Evolutionary conservation across 2,888 invertebrate genomes (phyloP).

Genomic region (Syritta pipiens): DNA sequence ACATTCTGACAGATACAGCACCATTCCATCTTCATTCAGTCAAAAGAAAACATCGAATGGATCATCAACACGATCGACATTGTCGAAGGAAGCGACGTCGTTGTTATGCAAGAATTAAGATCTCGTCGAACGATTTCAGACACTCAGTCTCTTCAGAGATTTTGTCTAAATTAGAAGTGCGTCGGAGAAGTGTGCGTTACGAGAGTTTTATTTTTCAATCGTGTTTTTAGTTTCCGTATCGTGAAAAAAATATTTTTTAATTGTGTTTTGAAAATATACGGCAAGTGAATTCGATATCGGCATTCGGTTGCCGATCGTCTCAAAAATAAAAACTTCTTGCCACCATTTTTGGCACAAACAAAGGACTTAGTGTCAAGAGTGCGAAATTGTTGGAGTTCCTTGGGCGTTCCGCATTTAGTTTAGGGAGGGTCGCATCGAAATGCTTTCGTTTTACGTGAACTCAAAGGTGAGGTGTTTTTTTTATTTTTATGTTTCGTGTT

Average conservation of each 20-base stretch:
- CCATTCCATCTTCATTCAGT: slow-evolving; percentile 28
- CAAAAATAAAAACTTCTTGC: background rate
- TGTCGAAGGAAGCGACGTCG: slow-evolving; percentile 54
- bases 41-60: slow-evolving; percentile 23
- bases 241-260: background rate
- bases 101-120: slow-evolving; percentile 48
- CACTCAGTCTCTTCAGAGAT: slow-evolving; percentile 67
- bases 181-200: slow-evolving; percentile 22
- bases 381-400: slow-evolving; percentile 52
- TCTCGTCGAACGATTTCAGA: slow-evolving; percentile 60
- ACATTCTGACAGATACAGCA: slow-evolving; percentile 28
- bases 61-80: slow-evolving; percentile 54
- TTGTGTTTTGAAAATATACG: slow-evolving; percentile 10
- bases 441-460: slow-evolving; percentile 30
- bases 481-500: background rate
- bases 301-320: too few relatives aligned
- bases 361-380: slow-evolving; percentile 47
- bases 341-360: slow-evolving; percentile 26
- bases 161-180: slow-evolving; percentile 68
- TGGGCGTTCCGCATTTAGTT: slow-evolving; percentile 50
- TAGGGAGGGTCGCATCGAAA: slow-evolving; percentile 30
- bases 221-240: background rate
- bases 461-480: slow-evolving; percentile 17
- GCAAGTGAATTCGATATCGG: too few relatives aligned
- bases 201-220: slow-evolving; percentile 8